Conservation (phyloP, 2,797 vertebrate genomes). For the Acipenser ruthenus region DNA sequence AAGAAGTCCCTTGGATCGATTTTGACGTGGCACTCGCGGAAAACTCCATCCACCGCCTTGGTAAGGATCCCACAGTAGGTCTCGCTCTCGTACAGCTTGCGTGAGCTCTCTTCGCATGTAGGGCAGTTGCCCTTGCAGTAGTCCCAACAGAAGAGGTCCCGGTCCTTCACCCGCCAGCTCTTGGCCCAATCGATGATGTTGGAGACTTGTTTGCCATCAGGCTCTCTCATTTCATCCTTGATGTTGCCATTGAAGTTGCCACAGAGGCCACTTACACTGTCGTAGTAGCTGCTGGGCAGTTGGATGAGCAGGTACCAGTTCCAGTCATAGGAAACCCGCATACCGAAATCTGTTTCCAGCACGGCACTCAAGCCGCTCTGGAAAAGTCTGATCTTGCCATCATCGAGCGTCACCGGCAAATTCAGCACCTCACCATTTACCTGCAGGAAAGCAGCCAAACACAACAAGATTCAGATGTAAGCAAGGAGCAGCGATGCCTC, state of each 20-base stretch:
- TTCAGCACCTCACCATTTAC: conserved; percentile 49
- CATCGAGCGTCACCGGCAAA: conserved; percentile 51
- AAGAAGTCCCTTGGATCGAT: conserved; percentile 53
- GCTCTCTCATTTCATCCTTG: conserved; percentile 47
- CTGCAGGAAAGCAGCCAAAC: conserved; percentile 34
- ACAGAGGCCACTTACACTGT: conserved; percentile 66
- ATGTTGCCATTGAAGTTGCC: conserved; percentile 66
- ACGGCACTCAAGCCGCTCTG: conserved; percentile 43
- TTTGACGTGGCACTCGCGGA: conserved; percentile 47
- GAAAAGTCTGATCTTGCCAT: conserved; percentile 40
- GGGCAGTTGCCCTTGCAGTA: conserved; percentile 48
- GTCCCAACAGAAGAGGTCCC: conserved; percentile 48
- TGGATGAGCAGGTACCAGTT: conserved; percentile 48
- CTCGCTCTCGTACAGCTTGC: conserved; percentile 33
- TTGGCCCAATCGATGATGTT: conserved; percentile 44
- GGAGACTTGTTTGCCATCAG: conserved; percentile 13
- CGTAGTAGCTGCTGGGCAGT: conserved; percentile 51
- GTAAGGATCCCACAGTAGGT: conserved; percentile 56
- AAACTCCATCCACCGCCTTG: conserved; percentile 38
- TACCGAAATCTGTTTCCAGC: conserved; percentile 55
- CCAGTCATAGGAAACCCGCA: conserved; percentile 67
- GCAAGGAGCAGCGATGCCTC: no score
- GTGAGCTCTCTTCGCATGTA: conserved; percentile 29
- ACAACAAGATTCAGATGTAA: no score
- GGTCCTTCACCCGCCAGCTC: conserved; percentile 59